These are phyloP conservation scores for Paradisaea rubra DNA, from an alignment of 2,113 vertebrate genomes.

Conservation along the genomic window DNA sequence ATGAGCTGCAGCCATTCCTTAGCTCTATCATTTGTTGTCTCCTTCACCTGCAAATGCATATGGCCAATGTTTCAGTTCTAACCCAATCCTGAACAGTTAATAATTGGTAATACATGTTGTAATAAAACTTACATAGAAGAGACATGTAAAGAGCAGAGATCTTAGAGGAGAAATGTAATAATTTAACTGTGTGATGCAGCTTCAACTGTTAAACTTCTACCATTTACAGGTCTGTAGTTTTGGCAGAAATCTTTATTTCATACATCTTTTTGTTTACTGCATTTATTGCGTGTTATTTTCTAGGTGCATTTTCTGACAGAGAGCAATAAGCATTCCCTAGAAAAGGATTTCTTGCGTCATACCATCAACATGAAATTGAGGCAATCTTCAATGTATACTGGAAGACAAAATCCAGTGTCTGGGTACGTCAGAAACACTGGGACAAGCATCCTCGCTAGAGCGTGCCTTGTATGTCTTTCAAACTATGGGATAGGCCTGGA, in stretches of 20 bases:
- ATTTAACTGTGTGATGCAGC: neutral
- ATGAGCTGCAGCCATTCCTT: neutral
- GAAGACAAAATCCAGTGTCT: neutral
- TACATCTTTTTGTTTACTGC: neutral
- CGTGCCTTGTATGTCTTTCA: neutral
- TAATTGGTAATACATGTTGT: neutral
- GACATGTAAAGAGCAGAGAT: neutral
- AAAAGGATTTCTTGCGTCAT: neutral
- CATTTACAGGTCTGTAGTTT: neutral
- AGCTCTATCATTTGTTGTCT: neutral
- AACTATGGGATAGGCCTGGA: neutral
- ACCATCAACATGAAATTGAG: neutral
- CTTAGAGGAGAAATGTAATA: neutral
- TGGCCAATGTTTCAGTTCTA: neutral
- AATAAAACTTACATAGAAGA: neutral
- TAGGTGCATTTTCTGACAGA: neutral
- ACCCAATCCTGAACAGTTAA: neutral
- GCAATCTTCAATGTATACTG: rapidly evolving
- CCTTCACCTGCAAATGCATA: neutral
- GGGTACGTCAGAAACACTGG: neutral
- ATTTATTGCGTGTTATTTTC: neutral
- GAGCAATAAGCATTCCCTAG: neutral
- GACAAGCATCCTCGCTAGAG: neutral
- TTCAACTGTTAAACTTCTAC: neutral
- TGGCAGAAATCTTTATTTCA: neutral